A percentile compares a stretch with the other conserved stretches of the same genome.
Evolutionary conservation across 2,113 vertebrate species (phyloP).

Genomic region (Illadopsis cleaveri): DNA sequence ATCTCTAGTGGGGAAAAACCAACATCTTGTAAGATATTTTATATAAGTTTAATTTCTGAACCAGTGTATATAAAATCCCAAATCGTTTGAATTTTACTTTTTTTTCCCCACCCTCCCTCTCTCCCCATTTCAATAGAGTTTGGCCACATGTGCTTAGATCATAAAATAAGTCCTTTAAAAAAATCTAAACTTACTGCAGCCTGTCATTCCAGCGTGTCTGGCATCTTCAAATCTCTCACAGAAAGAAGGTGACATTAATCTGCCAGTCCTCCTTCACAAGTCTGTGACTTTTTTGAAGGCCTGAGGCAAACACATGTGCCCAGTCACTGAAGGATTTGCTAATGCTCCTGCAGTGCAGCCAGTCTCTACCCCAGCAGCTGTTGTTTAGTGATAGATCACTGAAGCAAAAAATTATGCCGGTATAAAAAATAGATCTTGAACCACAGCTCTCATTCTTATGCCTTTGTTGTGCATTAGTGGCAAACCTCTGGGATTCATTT

Average conservation of each 20-base stretch:
- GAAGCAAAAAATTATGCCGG: slow-evolving; percentile 90
- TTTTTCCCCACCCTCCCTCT: background rate
- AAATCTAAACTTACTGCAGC: slow-evolving; percentile 40
- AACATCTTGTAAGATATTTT: background rate
- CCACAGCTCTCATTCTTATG: slow-evolving; percentile 68
- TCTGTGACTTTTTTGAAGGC: slow-evolving; percentile 69
- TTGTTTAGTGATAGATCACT: slow-evolving; percentile 91
- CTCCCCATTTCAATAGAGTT: background rate
- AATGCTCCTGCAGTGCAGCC: slow-evolving; percentile 62
- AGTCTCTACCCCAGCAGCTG: slow-evolving; percentile 82
- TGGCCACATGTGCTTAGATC: background rate
- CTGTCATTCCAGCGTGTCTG: slow-evolving; percentile 66
- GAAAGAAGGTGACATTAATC: slow-evolving; percentile 64
- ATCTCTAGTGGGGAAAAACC: background rate
- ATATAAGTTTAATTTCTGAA: background rate
- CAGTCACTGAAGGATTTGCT: slow-evolving; percentile 65
- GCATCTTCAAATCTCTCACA: slow-evolving; percentile 64
- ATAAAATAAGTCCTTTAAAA: background rate
- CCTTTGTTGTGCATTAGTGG: slow-evolving; percentile 81
- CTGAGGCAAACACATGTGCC: slow-evolving; percentile 76
- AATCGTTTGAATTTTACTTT: background rate
- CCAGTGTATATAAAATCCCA: background rate
- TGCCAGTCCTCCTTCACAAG: slow-evolving; percentile 69
- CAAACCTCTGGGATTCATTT: slow-evolving; percentile 84
- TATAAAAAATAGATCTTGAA: slow-evolving; percentile 85